Percentiles rank a stretch among this genome's conserved stretches.
Evolutionary conservation across 2,113 vertebrate species (phyloP).

Genomic region (Neotoma lepida): DNA sequence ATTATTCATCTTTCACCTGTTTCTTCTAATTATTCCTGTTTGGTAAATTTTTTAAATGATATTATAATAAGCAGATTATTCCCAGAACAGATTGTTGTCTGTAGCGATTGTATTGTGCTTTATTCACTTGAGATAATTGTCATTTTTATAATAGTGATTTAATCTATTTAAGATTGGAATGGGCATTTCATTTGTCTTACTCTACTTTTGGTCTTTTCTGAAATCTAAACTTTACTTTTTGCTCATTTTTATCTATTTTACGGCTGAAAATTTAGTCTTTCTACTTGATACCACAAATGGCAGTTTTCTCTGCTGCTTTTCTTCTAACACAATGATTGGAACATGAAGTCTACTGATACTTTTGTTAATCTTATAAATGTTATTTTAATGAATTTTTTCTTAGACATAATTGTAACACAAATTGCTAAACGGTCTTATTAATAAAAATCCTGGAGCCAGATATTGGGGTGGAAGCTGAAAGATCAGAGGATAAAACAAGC

Average conservation of each 20-base stretch:
- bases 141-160: not conserved
- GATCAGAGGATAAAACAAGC: too few species aligned
- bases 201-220: not conserved
- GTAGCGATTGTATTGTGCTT: not conserved
- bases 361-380: not conserved
- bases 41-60: not conserved
- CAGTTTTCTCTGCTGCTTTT: not conserved
- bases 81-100: not conserved
- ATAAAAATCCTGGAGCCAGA: too few species aligned
- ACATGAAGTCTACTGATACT: not conserved
- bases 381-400: not conserved
- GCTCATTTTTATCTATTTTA: not conserved
- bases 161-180: not conserved
- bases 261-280: slow-evolving; percentile 15
- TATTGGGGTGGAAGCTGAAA: too few species aligned
- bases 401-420: too few species aligned
- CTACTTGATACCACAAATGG: not conserved
- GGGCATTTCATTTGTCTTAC: not conserved
- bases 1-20: not conserved
- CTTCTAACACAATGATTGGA: not conserved
- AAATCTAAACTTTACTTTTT: slow-evolving; percentile 21
- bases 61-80: not conserved
- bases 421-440: too few species aligned
- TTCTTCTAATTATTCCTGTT: not conserved
- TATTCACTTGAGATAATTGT: not conserved